Conservation (phyloP, 2,888 invertebrate species). For the Agrotis segetum region DNA sequence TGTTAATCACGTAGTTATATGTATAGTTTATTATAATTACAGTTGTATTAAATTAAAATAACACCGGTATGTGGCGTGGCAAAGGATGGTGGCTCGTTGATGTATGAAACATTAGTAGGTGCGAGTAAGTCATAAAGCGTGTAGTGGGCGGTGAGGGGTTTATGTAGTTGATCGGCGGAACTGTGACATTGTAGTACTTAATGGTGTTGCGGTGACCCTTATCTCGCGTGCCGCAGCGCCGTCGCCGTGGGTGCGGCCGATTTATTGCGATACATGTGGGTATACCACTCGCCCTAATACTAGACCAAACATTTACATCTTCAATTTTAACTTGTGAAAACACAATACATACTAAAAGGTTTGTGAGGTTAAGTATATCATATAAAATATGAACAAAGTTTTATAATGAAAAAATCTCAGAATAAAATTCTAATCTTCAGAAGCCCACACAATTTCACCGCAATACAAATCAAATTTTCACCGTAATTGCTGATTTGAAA, state of each 20-base stretch:
- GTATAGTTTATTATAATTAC: constrained; percentile 79
- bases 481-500: constrained; percentile 72
- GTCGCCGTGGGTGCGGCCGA: constrained; percentile 80
- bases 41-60: constrained; percentile 67
- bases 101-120: constrained; percentile 68
- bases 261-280: constrained; percentile 83
- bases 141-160: constrained; percentile 71
- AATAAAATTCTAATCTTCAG: constrained; percentile 38
- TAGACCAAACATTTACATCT: constrained; percentile 73
- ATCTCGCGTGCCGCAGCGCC: constrained; percentile 82
- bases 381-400: constrained; percentile 12
- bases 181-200: constrained; percentile 82
- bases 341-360: not conserved
- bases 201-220: constrained; percentile 86
- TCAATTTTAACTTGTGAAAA: constrained; percentile 22
- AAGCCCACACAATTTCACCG: constrained; percentile 47
- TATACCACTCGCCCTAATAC: constrained; percentile 72
- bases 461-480: constrained; percentile 59
- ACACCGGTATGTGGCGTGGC: constrained; percentile 46
- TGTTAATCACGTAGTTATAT: constrained; percentile 88
- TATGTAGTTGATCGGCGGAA: constrained; percentile 75
- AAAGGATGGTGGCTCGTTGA: constrained; percentile 39
- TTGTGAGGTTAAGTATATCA: not conserved
- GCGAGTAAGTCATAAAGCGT: constrained; percentile 77
- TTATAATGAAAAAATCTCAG: constrained; percentile 17